Evolutionary conservation across 1,140 invertebrate genomes (phyloP), one percentile per base, ranked within the genome.

Genomic region (Drosophila obscura): DNA sequence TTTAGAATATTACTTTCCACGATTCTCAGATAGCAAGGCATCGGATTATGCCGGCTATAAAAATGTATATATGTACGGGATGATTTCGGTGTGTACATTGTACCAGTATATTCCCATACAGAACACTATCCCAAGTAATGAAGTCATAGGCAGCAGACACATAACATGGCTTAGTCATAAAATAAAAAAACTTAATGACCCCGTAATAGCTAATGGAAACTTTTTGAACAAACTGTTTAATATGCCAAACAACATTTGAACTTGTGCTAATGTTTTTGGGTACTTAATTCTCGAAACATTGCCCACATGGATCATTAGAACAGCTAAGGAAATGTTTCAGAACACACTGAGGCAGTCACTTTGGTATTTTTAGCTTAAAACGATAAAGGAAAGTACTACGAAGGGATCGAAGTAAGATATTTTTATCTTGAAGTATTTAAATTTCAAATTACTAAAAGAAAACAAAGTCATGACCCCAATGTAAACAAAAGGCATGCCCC

Each of bases 171-270:
- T 43, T 26, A 51, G 63, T n/a, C 13, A 41, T 51, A 24, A 22
- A 50, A 49, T 69, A 49, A 69, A 68, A 68, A 63, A 43, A n/a
- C 43, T n/a, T 68, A 57, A 69, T 56, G 66, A 48, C 63, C 24
- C 8, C 28, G 7, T n/a, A 66, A 39, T 39, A 8, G 61, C 56
- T 68, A 41, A 56, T 69, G 63, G 66, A 69, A 69, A 69, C 66
- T 69, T 68, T 69, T 19, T 43, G 50, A 26, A 16, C 28, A 56
- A 41, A 68, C 50, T 68, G 44, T 35, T 69, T 68, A 43, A 41
- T 68, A 69, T 69, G 66, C 63, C 50, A 57, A 43, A 48, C 65
- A 68, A 31, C 43, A n/a, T 44, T 11, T 24, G 8, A 64, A 9
- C 9, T 65, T 5, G 16, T 26, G 31, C 9, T 26, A 68, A 46